Evolutionary conservation across 2,888 invertebrate species (phyloP), one percentile per base, ranked within the genome.

Genomic region (Drosophila melanosoma): DNA sequence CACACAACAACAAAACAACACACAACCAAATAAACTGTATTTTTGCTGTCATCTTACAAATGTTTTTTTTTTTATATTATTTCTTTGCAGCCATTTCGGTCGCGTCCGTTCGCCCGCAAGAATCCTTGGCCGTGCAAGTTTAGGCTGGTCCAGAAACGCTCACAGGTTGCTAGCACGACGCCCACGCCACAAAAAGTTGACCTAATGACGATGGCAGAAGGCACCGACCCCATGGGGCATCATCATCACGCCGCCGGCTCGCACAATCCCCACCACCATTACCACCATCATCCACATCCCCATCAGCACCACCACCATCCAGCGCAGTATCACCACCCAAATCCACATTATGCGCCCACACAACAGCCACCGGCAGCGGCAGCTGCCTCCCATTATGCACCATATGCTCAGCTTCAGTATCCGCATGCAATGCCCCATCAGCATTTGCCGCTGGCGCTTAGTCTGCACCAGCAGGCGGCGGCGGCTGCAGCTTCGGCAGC

Each of bases 191-290:
- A 91, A 89, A 92, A 92, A 85, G 77, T 90, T 91, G 92, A 93
- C 93, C 94, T 94, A 93, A 96, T 96, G 96, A 96, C 96, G 94
- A 96, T 96, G 96, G 96, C 96, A 94, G 95, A 95, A 94, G 94
- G 94, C 93, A 94, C 94, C 93, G 94, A 94, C 94, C 95, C 94
- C 94, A 95, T 93, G 94, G 94, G 93, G 94, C 94, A 93, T 90
- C 92, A 93, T 82, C 91, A 84, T 73, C 82, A 82, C 79, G 89
- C 87, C 87, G 88, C 92, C 82, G 88, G 90, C 81, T 87, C 92
- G 81, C 92, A 92, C 83, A 92, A 92, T 77, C 89, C 90, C 70
- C 92, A 91, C 69, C 91, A 92, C 53, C 88, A 92, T 48, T 91
- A 91, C 40, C 91, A 91, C 42, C 90, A 81, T 11, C 92, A 90